These are phyloP conservation scores for Morone chrysops DNA, from an alignment of 2,113 vertebrate species.

Conservation along the genomic window DNA sequence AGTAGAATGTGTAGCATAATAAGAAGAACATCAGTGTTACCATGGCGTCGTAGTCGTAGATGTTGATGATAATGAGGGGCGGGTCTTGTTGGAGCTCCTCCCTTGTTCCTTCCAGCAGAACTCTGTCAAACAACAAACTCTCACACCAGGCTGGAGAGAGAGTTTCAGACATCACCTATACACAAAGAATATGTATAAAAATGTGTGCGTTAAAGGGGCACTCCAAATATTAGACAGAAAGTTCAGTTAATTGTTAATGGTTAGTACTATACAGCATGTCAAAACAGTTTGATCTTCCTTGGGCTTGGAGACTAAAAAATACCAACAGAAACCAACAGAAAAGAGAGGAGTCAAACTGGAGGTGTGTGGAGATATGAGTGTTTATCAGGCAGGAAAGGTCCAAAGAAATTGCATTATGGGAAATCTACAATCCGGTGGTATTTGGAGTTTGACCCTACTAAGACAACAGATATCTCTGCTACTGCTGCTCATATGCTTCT, in stretches of 20 bases:
- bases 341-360: too few relatives aligned
- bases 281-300: not conserved
- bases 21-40: constrained; percentile 18
- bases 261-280: not conserved
- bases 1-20: too few relatives aligned
- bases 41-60: constrained; percentile 87
- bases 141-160: constrained; percentile 94
- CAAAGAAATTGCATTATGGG: not conserved
- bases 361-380: not conserved
- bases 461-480: too few relatives aligned
- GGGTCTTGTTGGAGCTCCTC: constrained; percentile 90
- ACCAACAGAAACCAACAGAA: too few relatives aligned
- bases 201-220: not conserved
- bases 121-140: constrained; percentile 90
- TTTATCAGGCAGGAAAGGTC: not conserved
- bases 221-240: not conserved
- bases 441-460: too few relatives aligned
- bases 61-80: constrained; percentile 87
- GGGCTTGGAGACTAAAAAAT: not conserved
- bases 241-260: not conserved
- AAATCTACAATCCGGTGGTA: too few relatives aligned
- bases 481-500: not conserved
- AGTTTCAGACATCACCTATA: constrained; percentile 88
- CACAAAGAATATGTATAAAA: not conserved
- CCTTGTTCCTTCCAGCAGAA: constrained; percentile 90